Evolutionary conservation across 2,113 vertebrate genomes (phyloP).

Genomic region (Redunca redunca): DNA sequence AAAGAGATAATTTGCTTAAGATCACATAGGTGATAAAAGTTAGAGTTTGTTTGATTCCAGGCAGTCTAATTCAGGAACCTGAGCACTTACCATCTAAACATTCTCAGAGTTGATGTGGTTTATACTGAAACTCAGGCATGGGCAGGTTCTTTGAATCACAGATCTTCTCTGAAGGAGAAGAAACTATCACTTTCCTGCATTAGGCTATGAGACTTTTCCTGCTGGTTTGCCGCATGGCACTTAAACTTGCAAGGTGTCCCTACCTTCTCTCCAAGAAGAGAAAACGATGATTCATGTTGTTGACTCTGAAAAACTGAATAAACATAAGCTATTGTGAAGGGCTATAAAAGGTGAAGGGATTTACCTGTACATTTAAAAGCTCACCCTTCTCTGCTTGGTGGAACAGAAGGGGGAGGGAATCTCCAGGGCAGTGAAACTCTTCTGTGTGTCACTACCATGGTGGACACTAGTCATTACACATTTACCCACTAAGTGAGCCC

Average conservation of each 20-base stretch:
- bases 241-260: background rate
- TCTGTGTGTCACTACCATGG: too few relatives aligned
- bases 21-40: background rate
- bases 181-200: fast-evolving
- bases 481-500: background rate
- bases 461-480: background rate
- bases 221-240: background rate
- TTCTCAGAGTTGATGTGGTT: background rate
- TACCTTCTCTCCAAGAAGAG: background rate
- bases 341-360: background rate
- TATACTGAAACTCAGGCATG: background rate
- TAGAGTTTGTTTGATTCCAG: background rate
- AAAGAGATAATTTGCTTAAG: background rate
- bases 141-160: background rate
- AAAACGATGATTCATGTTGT: background rate
- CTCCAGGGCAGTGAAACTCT: background rate
- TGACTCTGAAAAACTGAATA: background rate
- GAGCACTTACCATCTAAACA: background rate
- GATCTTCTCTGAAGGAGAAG: background rate
- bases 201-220: background rate
- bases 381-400: background rate
- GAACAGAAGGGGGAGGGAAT: background rate
- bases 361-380: background rate
- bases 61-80: background rate
- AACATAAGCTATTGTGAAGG: background rate